Base-by-base conservation (phyloP, 2,113 vertebrate genomes). In the Dryoscopus gambensis region DNA sequence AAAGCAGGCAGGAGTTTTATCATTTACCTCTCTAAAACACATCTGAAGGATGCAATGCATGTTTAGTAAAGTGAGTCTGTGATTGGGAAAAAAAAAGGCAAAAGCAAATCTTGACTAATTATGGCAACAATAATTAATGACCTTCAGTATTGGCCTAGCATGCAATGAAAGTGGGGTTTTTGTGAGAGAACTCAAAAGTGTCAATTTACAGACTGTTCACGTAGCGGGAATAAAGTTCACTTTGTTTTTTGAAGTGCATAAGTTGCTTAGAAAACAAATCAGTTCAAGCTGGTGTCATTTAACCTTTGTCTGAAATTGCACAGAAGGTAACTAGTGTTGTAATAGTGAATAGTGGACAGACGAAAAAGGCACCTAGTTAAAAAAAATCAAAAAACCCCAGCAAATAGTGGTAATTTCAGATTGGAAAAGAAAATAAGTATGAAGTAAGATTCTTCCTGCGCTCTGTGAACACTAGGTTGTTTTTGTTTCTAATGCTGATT, bases 401-500 rank as follows among this genome's bases (percentile, higher is more conserved):
- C 27, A 28, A 33, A 10, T 23, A 53, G 37, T 37, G 15, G 15
- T 70, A 49, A 70, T 55, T 95, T 87, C 23, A 64, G 30, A 50
- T 71, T 55, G 19, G 5, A 35, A 5, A 20, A 62, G 50, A 40
- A 84, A 46, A 28, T 42, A 67, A 69, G 2, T 46, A 30, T 28
- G 9, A 60, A 78, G 15, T 83, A 30, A 80, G 63, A 39, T 42
- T 65, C 5, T n/a, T 13, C 7, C 16, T 60, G 11, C 0, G 0
- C 27, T 10, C 4, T n/a, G 7, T 75, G 23, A 40, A 31, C 24
- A 3, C 17, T 52, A 4, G n/a, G 31, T 12, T 44, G 20, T 0
- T 65, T 60, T 79, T 86, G 3, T 6, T 90, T 93, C 23, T 64
- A 3, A 18, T 84, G 22, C 46, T 83, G 37, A 35, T 55, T 77